These are phyloP conservation scores for Telenomus remus DNA, from an alignment of 1,140 invertebrate species.

Conservation along the genomic window DNA sequence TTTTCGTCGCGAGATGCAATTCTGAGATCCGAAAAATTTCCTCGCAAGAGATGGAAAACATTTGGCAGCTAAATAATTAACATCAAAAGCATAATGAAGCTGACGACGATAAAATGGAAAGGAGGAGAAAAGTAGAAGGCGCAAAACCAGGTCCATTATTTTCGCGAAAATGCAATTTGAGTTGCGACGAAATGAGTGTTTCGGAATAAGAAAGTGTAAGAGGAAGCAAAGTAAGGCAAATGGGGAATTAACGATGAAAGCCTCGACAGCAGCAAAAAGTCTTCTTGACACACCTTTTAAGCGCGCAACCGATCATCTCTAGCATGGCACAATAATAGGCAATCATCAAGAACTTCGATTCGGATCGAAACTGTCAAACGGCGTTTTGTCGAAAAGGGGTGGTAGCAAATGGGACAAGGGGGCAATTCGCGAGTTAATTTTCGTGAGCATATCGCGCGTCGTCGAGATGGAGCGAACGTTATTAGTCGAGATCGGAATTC, in stretches of 20 bases:
- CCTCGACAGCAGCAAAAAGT: constrained; percentile 66
- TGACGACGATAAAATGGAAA: constrained; percentile 4
- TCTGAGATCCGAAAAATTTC: neutral
- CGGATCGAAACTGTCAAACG: constrained; percentile 24
- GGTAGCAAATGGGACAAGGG: neutral
- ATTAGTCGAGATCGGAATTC: constrained; percentile 34
- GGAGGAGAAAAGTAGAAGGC: neutral
- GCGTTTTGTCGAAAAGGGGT: constrained; percentile 10
- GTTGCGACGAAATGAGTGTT: constrained; percentile 39
- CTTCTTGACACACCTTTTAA: constrained; percentile 70
- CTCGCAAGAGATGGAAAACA: neutral
- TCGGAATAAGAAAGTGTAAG: constrained; percentile 38
- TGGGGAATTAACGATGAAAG: constrained; percentile 56
- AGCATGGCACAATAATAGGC: constrained; percentile 60
- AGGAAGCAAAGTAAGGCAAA: constrained; percentile 55
- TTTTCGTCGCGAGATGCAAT: too few relatives aligned
- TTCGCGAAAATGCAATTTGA: constrained; percentile 48
- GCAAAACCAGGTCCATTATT: constrained; percentile 37
- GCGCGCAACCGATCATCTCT: constrained; percentile 55
- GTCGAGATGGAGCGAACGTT: neutral
- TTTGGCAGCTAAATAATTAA: constrained; percentile 12
- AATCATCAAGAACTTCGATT: constrained; percentile 55
- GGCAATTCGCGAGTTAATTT: constrained; percentile 5
- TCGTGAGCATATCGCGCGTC: neutral
- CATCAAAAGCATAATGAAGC: constrained; percentile 13